Evolutionary conservation across 2,797 vertebrate species (phyloP).

Genomic region (Pelodytes ibericus): DNA sequence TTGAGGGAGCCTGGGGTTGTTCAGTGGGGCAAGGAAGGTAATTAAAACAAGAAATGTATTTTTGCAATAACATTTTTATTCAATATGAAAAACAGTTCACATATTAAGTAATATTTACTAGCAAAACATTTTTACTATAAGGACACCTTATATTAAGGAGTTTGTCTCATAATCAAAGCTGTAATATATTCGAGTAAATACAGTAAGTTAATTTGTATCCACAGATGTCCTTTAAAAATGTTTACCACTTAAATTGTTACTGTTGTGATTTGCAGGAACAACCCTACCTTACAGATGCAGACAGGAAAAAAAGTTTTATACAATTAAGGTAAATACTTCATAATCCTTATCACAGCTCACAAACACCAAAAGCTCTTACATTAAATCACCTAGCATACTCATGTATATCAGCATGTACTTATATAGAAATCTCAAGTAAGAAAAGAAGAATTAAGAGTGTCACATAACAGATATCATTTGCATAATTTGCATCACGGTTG

Average conservation of each 20-base stretch:
- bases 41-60: no score
- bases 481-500: slow-evolving; percentile 46
- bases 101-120: no score
- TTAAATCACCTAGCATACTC: slow-evolving; percentile 37
- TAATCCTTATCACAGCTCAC: slow-evolving; percentile 31
- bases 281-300: background rate
- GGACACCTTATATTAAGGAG: no score
- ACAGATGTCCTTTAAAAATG: background rate
- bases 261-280: background rate
- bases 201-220: no score
- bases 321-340: slow-evolving; percentile 40
- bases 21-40: no score
- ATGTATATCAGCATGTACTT: slow-evolving; percentile 43
- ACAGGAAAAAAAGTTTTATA: slow-evolving; percentile 18
- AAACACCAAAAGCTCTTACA: slow-evolving; percentile 32
- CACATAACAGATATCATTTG: slow-evolving; percentile 38
- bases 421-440: slow-evolving; percentile 36
- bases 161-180: no score
- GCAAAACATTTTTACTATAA: no score
- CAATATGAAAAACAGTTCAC: no score
- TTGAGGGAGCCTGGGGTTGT: no score
- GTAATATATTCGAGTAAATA: no score
- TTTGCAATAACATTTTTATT: no score
- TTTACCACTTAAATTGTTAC: background rate
- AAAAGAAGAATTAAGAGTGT: slow-evolving; percentile 31